A percentile compares a stretch with the other conserved stretches of the same genome.
Evolutionary conservation across 1,140 invertebrate species (phyloP).

Genomic region (Halyomorpha halys): DNA sequence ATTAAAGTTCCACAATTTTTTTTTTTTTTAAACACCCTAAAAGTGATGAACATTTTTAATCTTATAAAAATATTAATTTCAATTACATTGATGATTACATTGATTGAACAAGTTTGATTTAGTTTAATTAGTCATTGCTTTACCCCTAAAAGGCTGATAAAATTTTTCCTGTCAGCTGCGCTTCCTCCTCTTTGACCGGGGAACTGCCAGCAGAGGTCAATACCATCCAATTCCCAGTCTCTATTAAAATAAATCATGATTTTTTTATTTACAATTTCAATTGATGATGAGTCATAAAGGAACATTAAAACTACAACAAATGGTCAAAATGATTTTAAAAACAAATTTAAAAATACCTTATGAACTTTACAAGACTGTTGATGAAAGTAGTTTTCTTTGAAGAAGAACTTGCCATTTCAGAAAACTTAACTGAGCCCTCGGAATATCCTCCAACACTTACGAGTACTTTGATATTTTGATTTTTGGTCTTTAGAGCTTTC

Average conservation of each 20-base stretch:
- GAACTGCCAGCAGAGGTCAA: conserved; percentile 68
- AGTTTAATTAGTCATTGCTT: no score
- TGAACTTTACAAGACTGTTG: conserved; percentile 47
- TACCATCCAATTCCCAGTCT: conserved; percentile 53
- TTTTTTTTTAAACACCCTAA: no score
- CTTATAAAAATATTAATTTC: no score
- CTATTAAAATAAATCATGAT: no score
- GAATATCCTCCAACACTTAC: conserved; percentile 83
- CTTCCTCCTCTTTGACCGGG: conserved; percentile 60
- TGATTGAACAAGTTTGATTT: no score
- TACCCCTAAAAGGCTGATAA: conserved; percentile 61
- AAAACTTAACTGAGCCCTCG: conserved; percentile 72
- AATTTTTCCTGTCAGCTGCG: conserved; percentile 64
- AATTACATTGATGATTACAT: no score
- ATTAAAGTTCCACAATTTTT: no score
- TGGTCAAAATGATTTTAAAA: not conserved
- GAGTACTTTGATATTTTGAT: conserved; percentile 64
- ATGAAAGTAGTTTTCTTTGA: conserved; percentile 50
- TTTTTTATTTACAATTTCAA: not conserved
- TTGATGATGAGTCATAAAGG: conserved; percentile 7
- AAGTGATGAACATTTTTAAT: no score
- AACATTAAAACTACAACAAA: conserved; percentile 19
- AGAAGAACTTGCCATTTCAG: conserved; percentile 51
- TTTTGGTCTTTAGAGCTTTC: conserved; percentile 50
- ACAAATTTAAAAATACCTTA: conserved; percentile 40